A percentile compares a stretch with the other conserved stretches of the same genome.
Evolutionary conservation across 2,888 invertebrate species (phyloP).

Genomic region (Pinctada fucata): DNA sequence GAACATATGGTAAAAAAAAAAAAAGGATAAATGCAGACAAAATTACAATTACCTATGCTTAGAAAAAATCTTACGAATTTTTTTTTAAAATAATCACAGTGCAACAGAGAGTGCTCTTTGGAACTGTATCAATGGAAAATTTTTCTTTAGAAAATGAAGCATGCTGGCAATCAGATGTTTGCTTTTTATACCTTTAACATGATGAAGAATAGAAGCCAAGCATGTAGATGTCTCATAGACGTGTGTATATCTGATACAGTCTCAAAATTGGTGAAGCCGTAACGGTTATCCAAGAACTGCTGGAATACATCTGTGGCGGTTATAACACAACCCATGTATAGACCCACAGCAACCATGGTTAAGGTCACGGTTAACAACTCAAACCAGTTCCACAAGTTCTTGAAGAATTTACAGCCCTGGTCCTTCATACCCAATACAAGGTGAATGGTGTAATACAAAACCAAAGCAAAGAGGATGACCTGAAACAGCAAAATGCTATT

Average conservation of each 20-base stretch:
- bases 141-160: too few species aligned
- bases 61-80: neutral
- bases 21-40: too few species aligned
- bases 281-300: conserved; percentile 66
- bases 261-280: conserved; percentile 64
- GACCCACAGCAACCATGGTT: conserved; percentile 64
- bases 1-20: neutral
- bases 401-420: conserved; percentile 64
- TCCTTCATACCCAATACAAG: conserved; percentile 60
- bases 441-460: conserved; percentile 70
- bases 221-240: conserved; percentile 75
- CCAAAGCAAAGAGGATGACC: conserved; percentile 67
- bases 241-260: conserved; percentile 72
- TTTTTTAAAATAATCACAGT: neutral
- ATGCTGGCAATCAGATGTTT: too few species aligned
- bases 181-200: conserved; percentile 74
- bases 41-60: too few species aligned
- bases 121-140: too few species aligned
- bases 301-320: conserved; percentile 72
- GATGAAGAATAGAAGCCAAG: conserved; percentile 77
- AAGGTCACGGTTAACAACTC: conserved; percentile 70
- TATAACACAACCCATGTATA: conserved; percentile 73
- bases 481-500: conserved; percentile 44
- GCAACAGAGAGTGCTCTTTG: too few species aligned
- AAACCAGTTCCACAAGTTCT: conserved; percentile 73